Evolutionary conservation across 2,113 vertebrate genomes (phyloP), one percentile per base, ranked within the genome.

Genomic region (Macroglossus sobrinus): DNA sequence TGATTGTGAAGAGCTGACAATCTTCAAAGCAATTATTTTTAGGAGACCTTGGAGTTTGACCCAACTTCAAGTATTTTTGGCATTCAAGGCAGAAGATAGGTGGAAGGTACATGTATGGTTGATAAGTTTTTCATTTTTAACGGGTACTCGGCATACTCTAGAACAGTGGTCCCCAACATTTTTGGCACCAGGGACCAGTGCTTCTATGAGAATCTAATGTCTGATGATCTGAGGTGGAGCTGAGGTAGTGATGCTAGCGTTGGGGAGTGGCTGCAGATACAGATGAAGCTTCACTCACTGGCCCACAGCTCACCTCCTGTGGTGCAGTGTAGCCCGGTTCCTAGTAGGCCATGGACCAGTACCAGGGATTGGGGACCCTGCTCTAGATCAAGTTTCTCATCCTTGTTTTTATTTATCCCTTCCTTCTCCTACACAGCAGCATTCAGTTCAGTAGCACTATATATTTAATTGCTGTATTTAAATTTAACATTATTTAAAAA

Each of bases 1-100:
- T 79, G 87, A 97, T 96, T 93, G 91, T 96, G 96, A 97, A 79
- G 91, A 93, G 50, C 38, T 95, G 80, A 89, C 21, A 69, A 6
- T 88, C 81, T 91, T 97, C 91, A 88, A 80, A 94, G 87, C 15
- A 1, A 89, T 94, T 91, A 88, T 75, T 30, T 40, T 64, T 82
- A 87, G 43, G 38, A 93, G 35, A 89, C 43, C 93, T 45, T 53
- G 91, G 91, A 85, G 8, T 57, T 68, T 93, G 74, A 92, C 86
- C 97, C 95, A 93, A 89, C 61, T 89, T 87, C 92, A 95, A 53
- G 79, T 43, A 78, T 93, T 63, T 79, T 81, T 71, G 86, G 81
- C 57, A 85, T 95, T 61, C 33, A 16, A 78, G 66, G 33, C 55
- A 87, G 87, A 53, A 89, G 40, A 22, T 11, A 71, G 64, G 33